phyloP scores from a whole-genome alignment of 2,888 invertebrate genomes.

The Cantharis nigra region DNA sequence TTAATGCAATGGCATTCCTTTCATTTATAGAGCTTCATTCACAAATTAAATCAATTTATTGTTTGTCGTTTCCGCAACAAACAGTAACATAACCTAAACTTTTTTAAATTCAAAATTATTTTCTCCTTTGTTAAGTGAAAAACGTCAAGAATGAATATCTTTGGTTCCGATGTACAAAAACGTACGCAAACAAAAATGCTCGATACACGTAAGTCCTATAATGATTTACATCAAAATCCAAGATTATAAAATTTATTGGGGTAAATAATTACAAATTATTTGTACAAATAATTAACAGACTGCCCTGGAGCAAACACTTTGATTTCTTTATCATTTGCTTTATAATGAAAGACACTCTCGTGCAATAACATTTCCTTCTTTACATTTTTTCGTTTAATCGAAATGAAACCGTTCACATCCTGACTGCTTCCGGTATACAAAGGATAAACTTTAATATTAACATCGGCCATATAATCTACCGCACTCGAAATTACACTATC shows the following conservation, averaged over 20 bases:
- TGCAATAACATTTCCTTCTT: constrained; percentile 8
- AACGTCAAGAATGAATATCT: not conserved
- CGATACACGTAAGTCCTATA: not conserved
- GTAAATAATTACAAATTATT: constrained; percentile 1
- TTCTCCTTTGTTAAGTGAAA: not conserved
- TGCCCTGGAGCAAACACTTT: constrained; percentile 74
- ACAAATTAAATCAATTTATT: not conserved
- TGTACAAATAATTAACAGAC: constrained; percentile 45
- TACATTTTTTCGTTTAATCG: constrained; percentile 56
- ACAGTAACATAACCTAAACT: not conserved
- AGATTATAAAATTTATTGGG: not conserved
- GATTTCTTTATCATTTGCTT: constrained; percentile 74
- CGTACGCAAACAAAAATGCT: not conserved
- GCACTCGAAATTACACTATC: constrained; percentile 64
- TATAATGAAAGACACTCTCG: constrained; percentile 62
- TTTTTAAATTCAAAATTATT: not conserved
- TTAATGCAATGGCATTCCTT: not conserved
- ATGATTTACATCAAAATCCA: not conserved
- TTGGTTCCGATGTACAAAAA: not conserved
- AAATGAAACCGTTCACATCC: constrained; percentile 73
- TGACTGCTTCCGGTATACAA: constrained; percentile 74
- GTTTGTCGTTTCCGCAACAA: not conserved
- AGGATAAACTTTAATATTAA: constrained; percentile 66
- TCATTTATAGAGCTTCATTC: not conserved
- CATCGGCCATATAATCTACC: constrained; percentile 66